These are phyloP conservation scores for Aquatica leii DNA, from an alignment of 2,888 invertebrate species.

Conservation along the genomic window DNA sequence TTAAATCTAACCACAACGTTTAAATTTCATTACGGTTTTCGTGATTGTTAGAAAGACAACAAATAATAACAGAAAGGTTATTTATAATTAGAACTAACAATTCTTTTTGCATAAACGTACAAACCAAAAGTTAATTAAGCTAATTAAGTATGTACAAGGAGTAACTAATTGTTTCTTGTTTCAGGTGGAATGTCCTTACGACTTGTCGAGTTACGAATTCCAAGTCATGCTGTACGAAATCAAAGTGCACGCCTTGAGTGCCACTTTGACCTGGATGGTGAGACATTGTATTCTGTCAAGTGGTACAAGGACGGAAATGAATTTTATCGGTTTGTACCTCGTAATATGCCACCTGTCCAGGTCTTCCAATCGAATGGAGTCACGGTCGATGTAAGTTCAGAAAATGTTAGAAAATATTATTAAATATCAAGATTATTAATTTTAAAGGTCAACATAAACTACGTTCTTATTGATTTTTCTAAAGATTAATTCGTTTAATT, in stretches of 20 bases:
- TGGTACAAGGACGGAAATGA: slow-evolving; percentile 93
- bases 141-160: not conserved
- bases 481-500: too few species aligned
- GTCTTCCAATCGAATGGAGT: slow-evolving; percentile 83
- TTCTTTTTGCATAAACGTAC: too few species aligned
- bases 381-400: slow-evolving; percentile 81
- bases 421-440: slow-evolving; percentile 28
- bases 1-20: too few species aligned
- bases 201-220: slow-evolving; percentile 81
- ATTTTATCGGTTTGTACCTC: slow-evolving; percentile 86
- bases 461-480: not conserved
- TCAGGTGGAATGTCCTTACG: slow-evolving; percentile 63
- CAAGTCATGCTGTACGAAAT: slow-evolving; percentile 81
- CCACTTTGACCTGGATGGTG: slow-evolving; percentile 83
- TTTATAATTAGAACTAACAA: too few species aligned
- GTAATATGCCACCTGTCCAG: slow-evolving; percentile 81
- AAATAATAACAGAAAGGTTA: too few species aligned
- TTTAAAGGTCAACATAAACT: slow-evolving; percentile 22
- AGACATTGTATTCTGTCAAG: slow-evolving; percentile 86
- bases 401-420: too few species aligned
- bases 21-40: too few species aligned
- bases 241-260: slow-evolving; percentile 81
- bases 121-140: not conserved
- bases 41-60: too few species aligned
- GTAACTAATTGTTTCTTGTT: slow-evolving; percentile 43